Percentiles rank a stretch among this genome's conserved stretches.
Conservation (phyloP, 2,888 invertebrate genomes). For the Metalampra italica region DNA sequence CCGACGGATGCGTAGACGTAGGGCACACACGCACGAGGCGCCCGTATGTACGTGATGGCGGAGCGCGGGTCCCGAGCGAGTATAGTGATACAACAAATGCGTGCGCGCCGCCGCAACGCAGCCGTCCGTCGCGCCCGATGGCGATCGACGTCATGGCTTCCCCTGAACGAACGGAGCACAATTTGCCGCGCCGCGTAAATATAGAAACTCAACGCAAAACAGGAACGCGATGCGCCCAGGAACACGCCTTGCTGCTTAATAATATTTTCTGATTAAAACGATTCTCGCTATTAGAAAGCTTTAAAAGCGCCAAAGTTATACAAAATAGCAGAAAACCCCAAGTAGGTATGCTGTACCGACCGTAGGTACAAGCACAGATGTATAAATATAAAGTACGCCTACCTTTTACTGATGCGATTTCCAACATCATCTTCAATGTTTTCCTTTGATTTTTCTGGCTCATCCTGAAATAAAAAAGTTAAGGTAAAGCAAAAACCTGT, state of each 20-base stretch:
- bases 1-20: conserved; percentile 32
- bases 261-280: too few relatives aligned
- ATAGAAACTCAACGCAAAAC: conserved; percentile 66
- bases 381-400: conserved; percentile 19
- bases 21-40: conserved; percentile 16
- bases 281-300: conserved; percentile 4
- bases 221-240: conserved; percentile 62
- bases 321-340: too few relatives aligned
- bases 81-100: conserved; percentile 7
- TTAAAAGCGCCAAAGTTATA: not conserved
- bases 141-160: conserved; percentile 61
- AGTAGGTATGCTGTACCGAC: too few relatives aligned
- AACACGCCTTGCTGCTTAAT: conserved; percentile 31
- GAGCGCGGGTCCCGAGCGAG: conserved; percentile 38
- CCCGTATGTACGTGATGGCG: conserved; percentile 13
- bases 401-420: conserved; percentile 66
- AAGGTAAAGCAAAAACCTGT: not conserved
- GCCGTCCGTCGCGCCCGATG: conserved; percentile 12
- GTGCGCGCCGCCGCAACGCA: conserved; percentile 14
- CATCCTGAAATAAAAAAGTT: conserved; percentile 60
- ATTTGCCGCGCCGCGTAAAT: conserved; percentile 67
- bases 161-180: conserved; percentile 44
- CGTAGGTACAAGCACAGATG: too few relatives aligned
- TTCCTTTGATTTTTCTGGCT: conserved; percentile 60
- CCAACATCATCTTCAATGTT: conserved; percentile 64